Conservation (phyloP, 35 echinoderm and acorn worm genomes). For the Lytechinus variegatus region DNA sequence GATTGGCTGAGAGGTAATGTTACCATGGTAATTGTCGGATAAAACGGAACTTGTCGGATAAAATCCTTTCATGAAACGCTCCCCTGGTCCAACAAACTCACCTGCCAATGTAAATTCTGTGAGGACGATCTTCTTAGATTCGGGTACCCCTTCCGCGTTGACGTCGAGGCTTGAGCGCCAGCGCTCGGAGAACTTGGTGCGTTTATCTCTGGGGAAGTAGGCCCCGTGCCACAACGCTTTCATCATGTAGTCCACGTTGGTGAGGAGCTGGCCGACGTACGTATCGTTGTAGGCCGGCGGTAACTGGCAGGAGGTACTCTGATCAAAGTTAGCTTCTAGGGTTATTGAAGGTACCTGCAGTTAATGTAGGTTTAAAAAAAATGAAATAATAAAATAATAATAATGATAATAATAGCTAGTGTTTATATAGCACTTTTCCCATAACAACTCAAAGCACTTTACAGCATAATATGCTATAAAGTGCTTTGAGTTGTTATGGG, state of each 20-base stretch:
- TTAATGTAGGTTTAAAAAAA: background rate
- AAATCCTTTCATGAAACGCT: no score
- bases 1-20: no score
- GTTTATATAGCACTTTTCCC: no score
- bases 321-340: slow-evolving; percentile 85
- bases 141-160: slow-evolving; percentile 74
- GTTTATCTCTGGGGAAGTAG: slow-evolving; percentile 91
- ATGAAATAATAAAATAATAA: no score
- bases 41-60: no score
- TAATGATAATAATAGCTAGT: no score
- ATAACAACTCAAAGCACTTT: no score
- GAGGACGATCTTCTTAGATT: slow-evolving; percentile 89
- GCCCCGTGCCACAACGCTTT: slow-evolving; percentile 93
- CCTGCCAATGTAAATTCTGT: slow-evolving; percentile 92
- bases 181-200: slow-evolving; percentile 87
- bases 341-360: slow-evolving; percentile 59
- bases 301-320: slow-evolving; percentile 80
- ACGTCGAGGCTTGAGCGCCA: slow-evolving; percentile 97
- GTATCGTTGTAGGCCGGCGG: slow-evolving; percentile 93
- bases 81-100: background rate
- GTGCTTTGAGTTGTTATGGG: no score
- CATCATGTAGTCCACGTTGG: slow-evolving; percentile 96
- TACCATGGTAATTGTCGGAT: no score
- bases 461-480: no score
- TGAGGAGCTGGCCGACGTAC: slow-evolving; percentile 80